A percentile compares a stretch with the other conserved stretches of the same genome.
Conservation (phyloP, 2,888 invertebrate genomes). For the Dugesia japonica region DNA sequence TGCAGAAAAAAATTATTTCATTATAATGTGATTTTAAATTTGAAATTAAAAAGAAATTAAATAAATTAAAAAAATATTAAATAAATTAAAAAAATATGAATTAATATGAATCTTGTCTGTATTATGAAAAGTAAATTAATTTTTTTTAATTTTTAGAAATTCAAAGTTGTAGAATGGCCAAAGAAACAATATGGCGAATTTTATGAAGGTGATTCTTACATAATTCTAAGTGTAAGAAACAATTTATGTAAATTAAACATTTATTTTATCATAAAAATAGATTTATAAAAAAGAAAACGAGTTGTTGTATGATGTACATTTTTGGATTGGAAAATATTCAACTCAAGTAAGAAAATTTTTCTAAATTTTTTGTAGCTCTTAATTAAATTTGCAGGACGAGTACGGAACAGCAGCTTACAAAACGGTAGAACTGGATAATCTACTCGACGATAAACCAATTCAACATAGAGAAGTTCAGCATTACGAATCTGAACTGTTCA, state of each 20-base stretch:
- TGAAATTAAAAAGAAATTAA: not conserved
- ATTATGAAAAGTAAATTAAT: not conserved
- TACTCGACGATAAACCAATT: slow-evolving; percentile 42
- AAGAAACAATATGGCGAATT: slow-evolving; percentile 41
- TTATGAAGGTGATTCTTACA: slow-evolving; percentile 44
- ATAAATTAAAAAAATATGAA: not conserved
- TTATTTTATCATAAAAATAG: not conserved
- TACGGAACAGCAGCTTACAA: slow-evolving; percentile 48
- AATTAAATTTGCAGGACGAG: slow-evolving; percentile 40
- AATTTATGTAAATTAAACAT: not conserved
- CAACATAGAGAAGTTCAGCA: slow-evolving; percentile 46
- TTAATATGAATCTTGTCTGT: not conserved
- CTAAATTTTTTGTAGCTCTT: not conserved
- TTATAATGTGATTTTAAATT: too few relatives aligned
- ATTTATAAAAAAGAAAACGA: slow-evolving; percentile 32
- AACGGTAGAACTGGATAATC: slow-evolving; percentile 46
- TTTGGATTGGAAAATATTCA: slow-evolving; percentile 47
- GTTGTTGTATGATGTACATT: slow-evolving; percentile 44
- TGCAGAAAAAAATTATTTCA: too few relatives aligned
- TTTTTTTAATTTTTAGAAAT: slow-evolving; percentile 38
- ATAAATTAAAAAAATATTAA: not conserved
- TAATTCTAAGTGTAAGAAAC: slow-evolving; percentile 40
- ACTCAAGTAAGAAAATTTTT: slow-evolving; percentile 40
- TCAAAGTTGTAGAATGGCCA: slow-evolving; percentile 40
- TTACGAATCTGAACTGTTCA: slow-evolving; percentile 43